These are phyloP conservation scores for Philopedon plagiatum DNA, from an alignment of 2,888 invertebrate species.

Conservation along the genomic window DNA sequence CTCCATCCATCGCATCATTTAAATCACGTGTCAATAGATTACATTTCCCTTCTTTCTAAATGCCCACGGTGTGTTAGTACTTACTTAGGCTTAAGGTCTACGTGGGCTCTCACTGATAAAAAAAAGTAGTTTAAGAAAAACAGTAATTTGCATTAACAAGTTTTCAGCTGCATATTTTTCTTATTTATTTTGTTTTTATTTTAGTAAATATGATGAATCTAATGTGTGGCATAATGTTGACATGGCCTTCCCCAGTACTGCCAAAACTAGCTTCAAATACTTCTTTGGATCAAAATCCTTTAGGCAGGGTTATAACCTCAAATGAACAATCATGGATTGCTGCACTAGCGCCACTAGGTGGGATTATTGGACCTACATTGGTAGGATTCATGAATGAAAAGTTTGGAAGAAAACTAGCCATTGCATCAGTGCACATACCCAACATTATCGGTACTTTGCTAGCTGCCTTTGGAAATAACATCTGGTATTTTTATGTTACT, in stretches of 20 bases:
- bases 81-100: too few relatives aligned
- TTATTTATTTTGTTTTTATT: too few relatives aligned
- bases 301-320: slow-evolving; percentile 56
- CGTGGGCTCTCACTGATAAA: too few relatives aligned
- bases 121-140: too few relatives aligned
- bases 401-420: slow-evolving; percentile 77
- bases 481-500: slow-evolving; percentile 72
- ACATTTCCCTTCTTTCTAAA: too few relatives aligned
- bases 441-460: slow-evolving; percentile 78
- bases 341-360: slow-evolving; percentile 66
- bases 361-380: slow-evolving; percentile 74
- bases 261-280: slow-evolving; percentile 44
- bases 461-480: slow-evolving; percentile 71
- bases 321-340: slow-evolving; percentile 70
- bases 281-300: slow-evolving; percentile 61
- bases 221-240: slow-evolving; percentile 54
- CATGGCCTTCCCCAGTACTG: slow-evolving; percentile 63
- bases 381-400: slow-evolving; percentile 76
- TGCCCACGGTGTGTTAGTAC: too few relatives aligned
- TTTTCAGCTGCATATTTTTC: too few relatives aligned
- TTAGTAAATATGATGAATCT: slow-evolving; percentile 37
- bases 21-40: too few relatives aligned
- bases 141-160: too few relatives aligned
- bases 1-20: too few relatives aligned
- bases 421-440: slow-evolving; percentile 73